Evolutionary conservation across 2,888 invertebrate species (phyloP).

Genomic region (Villa cingulata): DNA sequence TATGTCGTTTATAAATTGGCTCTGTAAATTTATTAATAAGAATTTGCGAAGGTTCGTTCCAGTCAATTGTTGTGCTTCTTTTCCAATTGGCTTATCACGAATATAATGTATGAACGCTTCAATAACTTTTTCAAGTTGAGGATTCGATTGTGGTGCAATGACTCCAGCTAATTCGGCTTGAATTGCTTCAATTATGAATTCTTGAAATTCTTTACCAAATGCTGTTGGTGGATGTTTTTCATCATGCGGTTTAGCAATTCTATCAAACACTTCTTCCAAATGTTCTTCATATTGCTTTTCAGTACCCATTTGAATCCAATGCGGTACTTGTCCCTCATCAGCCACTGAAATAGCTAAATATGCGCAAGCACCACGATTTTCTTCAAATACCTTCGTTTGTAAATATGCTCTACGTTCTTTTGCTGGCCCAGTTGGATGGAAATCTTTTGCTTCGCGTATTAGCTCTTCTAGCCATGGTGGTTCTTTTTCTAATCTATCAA

Average conservation of each 20-base stretch:
- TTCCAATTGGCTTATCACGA: constrained; percentile 2
- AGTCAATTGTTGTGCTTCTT: constrained; percentile 9
- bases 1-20: constrained; percentile 6
- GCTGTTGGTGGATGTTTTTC: background rate
- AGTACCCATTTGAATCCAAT: constrained; percentile 15
- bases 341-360: constrained; percentile 19
- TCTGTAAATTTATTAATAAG: constrained; percentile 26
- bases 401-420: constrained; percentile 15
- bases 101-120: constrained; percentile 20
- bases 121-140: constrained; percentile 23
- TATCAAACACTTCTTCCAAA: constrained; percentile 3
- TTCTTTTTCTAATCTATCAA: background rate
- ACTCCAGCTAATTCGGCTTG: constrained; percentile 23
- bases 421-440: background rate
- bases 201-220: background rate
- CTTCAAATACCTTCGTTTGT: constrained; percentile 17
- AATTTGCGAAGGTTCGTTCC: constrained; percentile 18
- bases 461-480: constrained; percentile 11
- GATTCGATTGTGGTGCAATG: constrained; percentile 13
- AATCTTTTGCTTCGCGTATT: background rate
- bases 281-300: constrained; percentile 5
- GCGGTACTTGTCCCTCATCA: constrained; percentile 15
- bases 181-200: constrained; percentile 18
- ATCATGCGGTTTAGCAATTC: background rate
- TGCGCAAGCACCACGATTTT: constrained; percentile 19